A percentile compares a stretch with the other conserved stretches of the same genome.
Evolutionary conservation across 1,140 invertebrate genomes (phyloP).

Genomic region (Uloborus diversus): DNA sequence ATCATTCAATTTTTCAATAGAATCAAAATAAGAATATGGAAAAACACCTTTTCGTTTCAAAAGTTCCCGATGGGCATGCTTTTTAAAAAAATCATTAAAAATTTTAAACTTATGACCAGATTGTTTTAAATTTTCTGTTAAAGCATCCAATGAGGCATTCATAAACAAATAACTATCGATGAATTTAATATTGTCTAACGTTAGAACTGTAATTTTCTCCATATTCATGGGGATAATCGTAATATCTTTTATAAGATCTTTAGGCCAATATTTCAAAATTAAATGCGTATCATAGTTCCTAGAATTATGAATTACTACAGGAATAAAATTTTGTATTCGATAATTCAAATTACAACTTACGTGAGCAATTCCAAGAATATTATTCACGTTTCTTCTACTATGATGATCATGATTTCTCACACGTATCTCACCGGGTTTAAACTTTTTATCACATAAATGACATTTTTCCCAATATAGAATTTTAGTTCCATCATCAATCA

Average conservation of each 20-base stretch:
- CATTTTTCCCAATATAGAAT: background rate
- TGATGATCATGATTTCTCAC: background rate
- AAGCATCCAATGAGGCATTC: background rate
- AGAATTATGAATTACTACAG: slow-evolving; percentile 3
- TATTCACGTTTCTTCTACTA: background rate
- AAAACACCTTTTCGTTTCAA: background rate
- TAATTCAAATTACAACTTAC: slow-evolving; percentile 16
- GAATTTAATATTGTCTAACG: too few species aligned
- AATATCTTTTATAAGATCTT: background rate
- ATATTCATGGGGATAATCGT: background rate
- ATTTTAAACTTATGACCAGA: background rate
- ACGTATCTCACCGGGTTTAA: background rate
- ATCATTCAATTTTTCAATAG: background rate
- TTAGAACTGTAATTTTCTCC: too few species aligned
- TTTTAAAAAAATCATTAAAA: slow-evolving; percentile 24
- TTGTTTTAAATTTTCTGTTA: background rate
- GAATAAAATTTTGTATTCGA: background rate
- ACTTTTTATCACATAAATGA: slow-evolving; percentile 1
- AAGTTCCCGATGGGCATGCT: too few species aligned
- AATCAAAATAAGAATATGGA: background rate
- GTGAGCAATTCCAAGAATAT: background rate
- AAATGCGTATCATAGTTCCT: slow-evolving; percentile 6
- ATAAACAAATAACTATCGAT: slow-evolving; percentile 16
- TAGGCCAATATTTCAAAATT: slow-evolving; percentile 2
- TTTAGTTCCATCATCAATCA: too few species aligned